phyloP scores from a whole-genome alignment of 2,797 vertebrate genomes.

The Hippocampus kuda region DNA sequence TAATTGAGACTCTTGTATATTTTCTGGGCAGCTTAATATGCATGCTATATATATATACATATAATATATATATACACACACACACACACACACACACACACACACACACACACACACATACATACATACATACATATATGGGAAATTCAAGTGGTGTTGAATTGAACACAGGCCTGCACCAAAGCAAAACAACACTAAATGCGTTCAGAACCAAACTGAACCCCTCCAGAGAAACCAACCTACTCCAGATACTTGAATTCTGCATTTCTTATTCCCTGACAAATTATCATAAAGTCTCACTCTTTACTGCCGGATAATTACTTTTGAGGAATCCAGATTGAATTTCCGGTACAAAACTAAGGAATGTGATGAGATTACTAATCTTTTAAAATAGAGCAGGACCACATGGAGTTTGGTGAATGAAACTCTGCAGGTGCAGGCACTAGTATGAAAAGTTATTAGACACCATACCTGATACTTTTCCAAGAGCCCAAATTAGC shows the following conservation, averaged over 20 bases:
- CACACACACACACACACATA: no score
- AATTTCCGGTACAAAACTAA: background rate
- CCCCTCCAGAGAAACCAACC: background rate
- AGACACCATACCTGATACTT: no score
- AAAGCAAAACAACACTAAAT: background rate
- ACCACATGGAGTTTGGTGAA: conserved; percentile 22
- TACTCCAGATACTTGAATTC: background rate
- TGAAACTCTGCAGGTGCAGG: conserved; percentile 19
- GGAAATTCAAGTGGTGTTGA: no score
- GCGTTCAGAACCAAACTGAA: background rate
- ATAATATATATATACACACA: no score
- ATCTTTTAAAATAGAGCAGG: conserved; percentile 5
- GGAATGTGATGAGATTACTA: background rate
- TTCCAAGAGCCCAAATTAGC: background rate
- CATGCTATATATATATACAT: no score
- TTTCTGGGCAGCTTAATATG: no score
- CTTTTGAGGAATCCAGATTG: conserved; percentile 11
- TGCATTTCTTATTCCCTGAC: background rate
- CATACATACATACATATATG: no score
- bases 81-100: no score
- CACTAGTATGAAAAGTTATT: background rate
- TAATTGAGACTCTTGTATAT: no score
- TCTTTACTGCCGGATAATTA: conserved; percentile 23
- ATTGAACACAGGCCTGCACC: no score
- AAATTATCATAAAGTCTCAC: background rate